Base-by-base conservation (phyloP, 1,140 invertebrate species). In the Galleria mellonella region DNA sequence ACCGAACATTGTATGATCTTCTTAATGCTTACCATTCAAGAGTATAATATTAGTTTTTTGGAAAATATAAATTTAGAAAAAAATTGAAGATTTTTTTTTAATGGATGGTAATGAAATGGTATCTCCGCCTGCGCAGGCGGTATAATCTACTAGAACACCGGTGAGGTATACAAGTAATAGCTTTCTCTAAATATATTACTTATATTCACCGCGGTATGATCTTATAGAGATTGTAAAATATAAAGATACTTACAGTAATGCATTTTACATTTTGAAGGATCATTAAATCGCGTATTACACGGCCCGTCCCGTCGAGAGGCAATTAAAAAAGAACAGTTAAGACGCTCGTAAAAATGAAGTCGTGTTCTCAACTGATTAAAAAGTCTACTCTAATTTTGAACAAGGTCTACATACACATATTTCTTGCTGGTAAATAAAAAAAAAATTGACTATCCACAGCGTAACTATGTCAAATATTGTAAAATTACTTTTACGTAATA, bases 301-400 rank as follows among this genome's bases (percentile, higher is more conserved):
- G 66, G 65, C 55, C 60, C 59, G 61, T 54, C 49, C 65, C 68
- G 72, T 63, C 69, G 67, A 77, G 75, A 62, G 73, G 65, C 77
- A 84, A 78, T 84, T 82, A 78, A 79, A 78, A 75, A 77, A 71
- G 62, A 74, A 81, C 76, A 79, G 74, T 77, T 77, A 82, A 79
- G 73, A 79, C 63, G 60, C 68, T 78, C 79, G 68, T 78, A 79
- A 79, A 68, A 78, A 65, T 78, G 58, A 74, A 83, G 67, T 76
- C 72, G 73, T 82, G 79, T 78, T 79, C 69, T 72, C 61, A 65
- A 73, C 76, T 83, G 72, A 83, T 83, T 83, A 79, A 82, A 75
- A 74, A 72, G 52, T 67, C 52, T 60, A 55, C 63, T 72, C 54
- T 75, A 78, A 74, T 74, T 65, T 79, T 65, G 14, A 41, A 27